Conservation (phyloP, 1,140 invertebrate genomes). For the Cryptotermes secundus region DNA sequence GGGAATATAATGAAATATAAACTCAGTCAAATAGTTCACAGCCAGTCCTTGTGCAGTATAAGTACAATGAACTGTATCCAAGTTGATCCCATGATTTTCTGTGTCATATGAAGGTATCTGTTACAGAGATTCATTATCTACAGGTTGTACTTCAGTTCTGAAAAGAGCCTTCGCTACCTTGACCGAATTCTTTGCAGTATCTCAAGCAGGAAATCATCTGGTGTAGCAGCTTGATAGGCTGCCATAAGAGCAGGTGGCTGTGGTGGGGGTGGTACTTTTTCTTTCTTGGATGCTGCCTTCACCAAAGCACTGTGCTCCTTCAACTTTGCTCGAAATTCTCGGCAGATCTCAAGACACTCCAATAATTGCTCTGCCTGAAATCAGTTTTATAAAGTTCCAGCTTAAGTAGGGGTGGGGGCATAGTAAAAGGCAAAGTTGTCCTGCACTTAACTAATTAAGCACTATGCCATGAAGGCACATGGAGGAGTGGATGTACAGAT, state of each 20-base stretch:
- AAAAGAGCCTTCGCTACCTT: constrained; percentile 50
- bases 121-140: too few species aligned
- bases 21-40: too few species aligned
- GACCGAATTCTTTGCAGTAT: constrained; percentile 74
- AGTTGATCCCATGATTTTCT: too few species aligned
- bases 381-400: neutral
- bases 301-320: constrained; percentile 45
- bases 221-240: constrained; percentile 68
- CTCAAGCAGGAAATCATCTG: constrained; percentile 79
- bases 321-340: constrained; percentile 61
- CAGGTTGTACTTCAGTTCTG: too few species aligned
- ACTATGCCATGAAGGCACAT: too few species aligned
- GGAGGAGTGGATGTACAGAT: too few species aligned
- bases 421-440: constrained; percentile 35
- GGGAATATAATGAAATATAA: too few species aligned
- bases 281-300: constrained; percentile 43
- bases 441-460: too few species aligned
- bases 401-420: neutral
- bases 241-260: constrained; percentile 72
- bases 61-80: too few species aligned
- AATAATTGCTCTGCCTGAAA: constrained; percentile 82
- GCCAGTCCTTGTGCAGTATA: too few species aligned
- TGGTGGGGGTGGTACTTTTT: constrained; percentile 45
- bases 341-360: constrained; percentile 82
- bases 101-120: too few species aligned